Conservation (phyloP, 2,113 vertebrate species). For the Misgurnus mizolepis region DNA sequence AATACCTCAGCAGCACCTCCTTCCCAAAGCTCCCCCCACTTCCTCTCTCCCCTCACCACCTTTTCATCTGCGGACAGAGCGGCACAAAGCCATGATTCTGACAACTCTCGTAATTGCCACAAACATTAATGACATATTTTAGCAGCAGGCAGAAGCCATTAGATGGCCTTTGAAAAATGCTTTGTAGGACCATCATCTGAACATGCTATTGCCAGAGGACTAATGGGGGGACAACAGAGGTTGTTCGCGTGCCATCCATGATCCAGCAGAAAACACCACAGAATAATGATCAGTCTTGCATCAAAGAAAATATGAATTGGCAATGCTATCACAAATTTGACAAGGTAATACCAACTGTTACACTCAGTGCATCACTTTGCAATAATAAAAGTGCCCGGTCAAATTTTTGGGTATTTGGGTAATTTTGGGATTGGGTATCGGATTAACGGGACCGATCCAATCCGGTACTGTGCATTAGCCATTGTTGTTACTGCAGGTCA, state of each 20-base stretch:
- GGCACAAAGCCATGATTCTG: constrained; percentile 50
- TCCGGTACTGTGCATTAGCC: too few relatives aligned
- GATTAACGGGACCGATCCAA: too few relatives aligned
- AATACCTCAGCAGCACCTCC: background rate
- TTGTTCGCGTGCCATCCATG: constrained; percentile 43
- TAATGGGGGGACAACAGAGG: constrained; percentile 57
- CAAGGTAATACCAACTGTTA: background rate
- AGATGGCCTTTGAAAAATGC: constrained; percentile 60
- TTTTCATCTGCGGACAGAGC: constrained; percentile 50
- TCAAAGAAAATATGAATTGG: constrained; percentile 39
- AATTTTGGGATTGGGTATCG: too few relatives aligned
- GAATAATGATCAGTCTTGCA: constrained; percentile 34
- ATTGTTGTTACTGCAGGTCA: too few relatives aligned
- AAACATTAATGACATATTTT: constrained; percentile 61
- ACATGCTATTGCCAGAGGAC: constrained; percentile 48
- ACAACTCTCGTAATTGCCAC: constrained; percentile 57
- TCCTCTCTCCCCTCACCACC: background rate
- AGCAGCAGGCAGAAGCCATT: constrained; percentile 60
- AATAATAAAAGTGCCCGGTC: background rate
- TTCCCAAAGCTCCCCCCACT: background rate
- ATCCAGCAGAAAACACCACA: constrained; percentile 36
- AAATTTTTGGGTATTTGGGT: too few relatives aligned
- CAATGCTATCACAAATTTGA: constrained; percentile 31
- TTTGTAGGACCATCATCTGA: constrained; percentile 56
- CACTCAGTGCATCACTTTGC: background rate